A percentile compares a stretch with the other conserved stretches of the same genome.
Evolutionary conservation across 1,140 invertebrate genomes (phyloP).

Genomic region (Reticulitermes speratus): DNA sequence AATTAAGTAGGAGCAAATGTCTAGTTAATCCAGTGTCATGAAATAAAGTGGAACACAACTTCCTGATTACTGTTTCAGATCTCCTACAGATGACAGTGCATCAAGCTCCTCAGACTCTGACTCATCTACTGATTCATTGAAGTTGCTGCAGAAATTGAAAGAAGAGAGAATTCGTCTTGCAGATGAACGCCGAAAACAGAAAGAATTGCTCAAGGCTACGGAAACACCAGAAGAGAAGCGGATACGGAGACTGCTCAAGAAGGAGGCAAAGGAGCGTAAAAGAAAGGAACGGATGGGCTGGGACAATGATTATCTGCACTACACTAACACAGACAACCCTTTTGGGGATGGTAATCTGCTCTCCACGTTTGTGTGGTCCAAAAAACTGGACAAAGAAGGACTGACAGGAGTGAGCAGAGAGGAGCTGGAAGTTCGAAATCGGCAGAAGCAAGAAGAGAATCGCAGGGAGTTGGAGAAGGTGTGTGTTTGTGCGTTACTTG

Average conservation of each 20-base stretch:
- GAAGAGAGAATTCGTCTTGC: conserved; percentile 64
- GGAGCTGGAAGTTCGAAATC: conserved; percentile 81
- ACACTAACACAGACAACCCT: conserved; percentile 97
- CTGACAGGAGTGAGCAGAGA: conserved; percentile 74
- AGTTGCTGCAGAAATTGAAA: conserved; percentile 70
- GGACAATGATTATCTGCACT: conserved; percentile 94
- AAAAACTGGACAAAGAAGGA: conserved; percentile 95
- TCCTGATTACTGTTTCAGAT: neutral
- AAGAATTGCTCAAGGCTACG: conserved; percentile 81
- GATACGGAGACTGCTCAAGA: conserved; percentile 80
- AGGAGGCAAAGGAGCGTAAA: conserved; percentile 87
- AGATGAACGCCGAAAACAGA: conserved; percentile 68
- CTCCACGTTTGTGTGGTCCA: conserved; percentile 94
- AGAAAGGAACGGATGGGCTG: conserved; percentile 90
- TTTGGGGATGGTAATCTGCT: conserved; percentile 95
- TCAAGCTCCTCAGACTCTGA: conserved; percentile 34
- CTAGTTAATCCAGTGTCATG: too few relatives aligned
- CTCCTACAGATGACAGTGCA: neutral
- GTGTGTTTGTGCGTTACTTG: conserved; percentile 32
- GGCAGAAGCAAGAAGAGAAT: conserved; percentile 88
- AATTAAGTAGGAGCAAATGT: too few relatives aligned
- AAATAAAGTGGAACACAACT: too few relatives aligned
- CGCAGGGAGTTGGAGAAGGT: conserved; percentile 84
- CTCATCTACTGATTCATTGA: conserved; percentile 59
- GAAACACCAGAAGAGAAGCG: conserved; percentile 97